Evolutionary conservation across 1,140 invertebrate genomes (phyloP).

Genomic region (Cherax destructor): DNA sequence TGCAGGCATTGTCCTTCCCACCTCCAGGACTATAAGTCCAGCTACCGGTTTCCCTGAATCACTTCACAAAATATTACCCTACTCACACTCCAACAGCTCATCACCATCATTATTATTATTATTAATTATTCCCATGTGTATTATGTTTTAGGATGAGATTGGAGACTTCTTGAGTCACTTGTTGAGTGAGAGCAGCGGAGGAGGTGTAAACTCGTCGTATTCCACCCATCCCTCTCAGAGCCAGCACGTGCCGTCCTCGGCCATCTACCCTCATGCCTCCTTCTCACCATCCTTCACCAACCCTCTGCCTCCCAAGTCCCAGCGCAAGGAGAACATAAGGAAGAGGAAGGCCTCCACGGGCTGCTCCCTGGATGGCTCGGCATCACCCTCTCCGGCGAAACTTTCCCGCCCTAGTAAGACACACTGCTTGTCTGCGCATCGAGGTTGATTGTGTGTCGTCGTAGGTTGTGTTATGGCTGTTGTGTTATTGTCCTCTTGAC

Average conservation of each 20-base stretch:
- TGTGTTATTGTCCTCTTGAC: too few species aligned
- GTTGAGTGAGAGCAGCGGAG: conserved; percentile 1
- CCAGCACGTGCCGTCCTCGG: background rate
- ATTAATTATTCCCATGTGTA: background rate
- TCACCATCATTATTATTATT: background rate
- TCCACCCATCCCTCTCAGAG: background rate
- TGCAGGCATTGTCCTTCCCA: too few species aligned
- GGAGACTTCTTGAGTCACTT: conserved; percentile 55
- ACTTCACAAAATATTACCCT: too few species aligned
- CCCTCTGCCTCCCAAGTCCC: conserved; percentile 38
- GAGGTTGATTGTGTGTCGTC: too few species aligned
- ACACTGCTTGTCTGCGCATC: background rate
- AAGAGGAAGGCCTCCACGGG: conserved; percentile 47
- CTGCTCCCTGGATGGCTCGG: background rate
- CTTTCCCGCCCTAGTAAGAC: conserved; percentile 52
- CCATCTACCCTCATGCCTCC: conserved; percentile 1
- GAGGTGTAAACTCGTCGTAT: background rate
- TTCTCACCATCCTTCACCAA: conserved; percentile 50
- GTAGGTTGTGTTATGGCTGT: too few species aligned
- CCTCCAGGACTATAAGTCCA: too few species aligned
- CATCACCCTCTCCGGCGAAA: conserved; percentile 26
- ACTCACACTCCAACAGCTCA: too few species aligned
- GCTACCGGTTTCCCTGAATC: too few species aligned
- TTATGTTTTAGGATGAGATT: conserved; percentile 56
- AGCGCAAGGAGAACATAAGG: conserved; percentile 17